These are phyloP conservation scores for Notolabrus celidotus DNA, from an alignment of 2,797 vertebrate genomes.

Conservation along the genomic window DNA sequence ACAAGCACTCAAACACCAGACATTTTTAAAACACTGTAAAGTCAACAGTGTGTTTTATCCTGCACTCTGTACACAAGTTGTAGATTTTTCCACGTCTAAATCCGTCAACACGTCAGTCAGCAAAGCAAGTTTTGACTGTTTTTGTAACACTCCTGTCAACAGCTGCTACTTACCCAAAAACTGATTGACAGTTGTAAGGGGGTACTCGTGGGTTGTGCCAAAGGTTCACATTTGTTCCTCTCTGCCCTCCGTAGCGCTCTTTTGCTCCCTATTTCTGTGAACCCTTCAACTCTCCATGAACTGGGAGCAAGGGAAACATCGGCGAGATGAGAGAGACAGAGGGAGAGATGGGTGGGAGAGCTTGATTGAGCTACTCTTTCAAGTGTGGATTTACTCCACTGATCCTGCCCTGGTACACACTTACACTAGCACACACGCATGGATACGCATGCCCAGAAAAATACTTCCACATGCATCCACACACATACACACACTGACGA, in stretches of 20 bases:
- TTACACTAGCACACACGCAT: slow-evolving; percentile 16
- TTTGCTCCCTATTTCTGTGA: slow-evolving; percentile 67
- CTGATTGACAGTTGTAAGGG: slow-evolving; percentile 32
- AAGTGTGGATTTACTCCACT: slow-evolving; percentile 84
- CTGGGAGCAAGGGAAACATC: slow-evolving; percentile 57
- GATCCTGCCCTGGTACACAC: slow-evolving; percentile 61
- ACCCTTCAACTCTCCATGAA: slow-evolving; percentile 80
- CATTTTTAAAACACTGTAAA: not conserved
- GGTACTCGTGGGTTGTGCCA: slow-evolving; percentile 26
- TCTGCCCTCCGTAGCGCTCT: slow-evolving; percentile 25
- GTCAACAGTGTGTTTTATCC: not conserved
- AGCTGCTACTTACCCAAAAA: not conserved
- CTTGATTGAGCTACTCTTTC: slow-evolving; percentile 82
- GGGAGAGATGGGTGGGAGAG: slow-evolving; percentile 69
- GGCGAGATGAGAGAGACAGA: slow-evolving; percentile 52
- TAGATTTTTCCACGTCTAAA: not conserved
- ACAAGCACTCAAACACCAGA: not conserved
- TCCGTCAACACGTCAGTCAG: not conserved
- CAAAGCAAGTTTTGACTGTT: not conserved
- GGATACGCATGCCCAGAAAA: slow-evolving; percentile 31
- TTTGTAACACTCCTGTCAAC: slow-evolving; percentile 1
- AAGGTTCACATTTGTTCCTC: slow-evolving; percentile 39
- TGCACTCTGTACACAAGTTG: not conserved
- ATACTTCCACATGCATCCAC: slow-evolving; percentile 35
- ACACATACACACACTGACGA: slow-evolving; percentile 25